Base-by-base conservation (phyloP, 2,888 invertebrate species). In the Drosophila acutilabella region DNA sequence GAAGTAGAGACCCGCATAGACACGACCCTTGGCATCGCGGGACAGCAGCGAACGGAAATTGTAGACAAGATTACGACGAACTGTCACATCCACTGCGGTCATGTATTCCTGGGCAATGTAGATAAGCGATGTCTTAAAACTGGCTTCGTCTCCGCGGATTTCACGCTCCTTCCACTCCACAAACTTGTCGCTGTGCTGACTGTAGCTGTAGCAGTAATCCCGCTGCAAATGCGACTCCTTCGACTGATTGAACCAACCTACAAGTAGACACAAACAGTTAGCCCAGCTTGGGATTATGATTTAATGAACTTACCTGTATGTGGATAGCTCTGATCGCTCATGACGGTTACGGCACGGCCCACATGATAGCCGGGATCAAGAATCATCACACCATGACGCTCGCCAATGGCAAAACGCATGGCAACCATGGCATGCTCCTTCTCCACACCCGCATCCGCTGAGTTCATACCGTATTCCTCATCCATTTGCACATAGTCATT, bases 321-420 rank as follows among this genome's bases (percentile, higher is more conserved):
- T 13, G 98, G 98, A 92, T 96, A 97, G 51, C 94, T 93, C 71
- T 95, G 94, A 91, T 98, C 98, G 40, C 94, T 94, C 98, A 98
- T 98, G 56, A 97, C 95, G 20, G 97, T 97, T 70, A 98, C 94
- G 64, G 96, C 96, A 70, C 97, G 94, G 44, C 96, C 96, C 69
- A 98, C 96, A 92, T 98, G 98, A 93, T 98, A 98, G 16, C 98
- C 98, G 0, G 98, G 97, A 93, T 98, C 98, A 42, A 97, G 94
- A 20, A 98, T 94, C 93, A 98, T 93, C 53, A 96, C 93, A 33
- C 97, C 98, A 1, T 93, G 92, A 41, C 98, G 94, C 33, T 95
- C 96, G 52, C 94, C 95, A 62, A 97, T 94, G 78, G 94, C 93
- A 68, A 97, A 94, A 81, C 95, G 95, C 90, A 97, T 93, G 70